Evolutionary conservation across 2,888 invertebrate genomes (phyloP), one percentile per base, ranked within the genome.

Genomic region (Axea sp.): DNA sequence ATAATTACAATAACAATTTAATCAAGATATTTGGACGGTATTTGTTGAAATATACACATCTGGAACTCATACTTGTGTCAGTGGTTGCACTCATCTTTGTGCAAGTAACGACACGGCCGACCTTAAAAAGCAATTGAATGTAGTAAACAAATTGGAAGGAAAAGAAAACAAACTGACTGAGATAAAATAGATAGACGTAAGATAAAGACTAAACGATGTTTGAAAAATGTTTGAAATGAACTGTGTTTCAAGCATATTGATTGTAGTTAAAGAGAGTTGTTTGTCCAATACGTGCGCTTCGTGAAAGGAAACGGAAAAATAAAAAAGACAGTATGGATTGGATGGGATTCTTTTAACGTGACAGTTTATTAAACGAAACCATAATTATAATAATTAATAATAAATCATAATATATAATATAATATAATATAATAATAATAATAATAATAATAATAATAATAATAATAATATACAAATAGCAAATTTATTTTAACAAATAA

Each of bases 331-430:
- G 68, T 19, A 47, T 60, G 35, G 51, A 73, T 45, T 55, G 53
- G 47, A 49, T 65, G 55, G 53, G 30, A 60, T 82, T 81, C 80
- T 82, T 82, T 82, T 79, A 83, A 86, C 84, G 82, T 83, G 83
- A 84, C 80, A 84, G 81, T 85, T 85, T 84, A 84, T 86, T 86
- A 83, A 86, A 85, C 84, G 82, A 83, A 85, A 84, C 84, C 76
- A 83, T 85, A 83, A 83, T 83, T 78, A 83, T 84, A 81, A 78
- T 84, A 82, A 80, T 83, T 80, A 80, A 81, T 80, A 79, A 81
- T 80, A 78, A 78, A 80, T 60, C 49, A 78, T 79, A 77, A 76
- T 77, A n/a, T n/a, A n/a, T n/a, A n/a, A n/a, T n/a, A 80, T 76
- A 19, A 19, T 19, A 19, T 19, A 19, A 3, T 3, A 19, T 19